Base-by-base conservation (phyloP, 2,113 vertebrate genomes). In the Pitta sordida region DNA sequence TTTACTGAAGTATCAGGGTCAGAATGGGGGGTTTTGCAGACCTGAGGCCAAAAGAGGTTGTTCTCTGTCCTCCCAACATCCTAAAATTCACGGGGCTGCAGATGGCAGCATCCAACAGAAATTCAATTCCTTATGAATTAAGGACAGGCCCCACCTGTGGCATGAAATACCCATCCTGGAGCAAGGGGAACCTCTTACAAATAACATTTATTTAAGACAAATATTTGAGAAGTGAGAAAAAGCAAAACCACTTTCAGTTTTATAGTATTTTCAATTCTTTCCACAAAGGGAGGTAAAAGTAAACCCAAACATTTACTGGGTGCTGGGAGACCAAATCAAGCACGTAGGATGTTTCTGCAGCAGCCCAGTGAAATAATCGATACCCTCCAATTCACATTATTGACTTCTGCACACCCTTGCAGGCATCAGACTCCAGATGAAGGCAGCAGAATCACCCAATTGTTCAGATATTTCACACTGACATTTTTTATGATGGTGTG, bases 331-430 rank as follows among this genome's bases (percentile, higher is more conserved):
- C 85, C 83, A 90, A 91, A 97, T 91, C 88, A 80, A 90, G 68
- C 21, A 10, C 64, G 32, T 37, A 29, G 1, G 59, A 92, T 87
- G 86, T 63, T 86, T 85, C 83, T 92, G 78, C 70, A 94, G 94
- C 80, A 88, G 68, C 87, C 75, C 55, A 53, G 89, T 4, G 5
- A 96, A 97, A 94, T 59, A 94, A 96, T 97, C 95, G 55, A 96
- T 97, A 91, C 53, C 81, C 89, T 94, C 90, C 96, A 91, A 94
- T 96, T 96, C 91, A 83, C 9, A 17, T 59, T 94, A 97, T 94
- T 91, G 96, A 97, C 88, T 94, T 92, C 27, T 70, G 79, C 90
- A 77, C 86, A 79, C 70, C 88, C 87, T 95, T 52, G 80, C 56
- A 96, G 90, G 88, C 85, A 89, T 53, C 81, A 94, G 67, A 49